phyloP scores from a whole-genome alignment of 2,113 vertebrate species.

The Gambusia holbrooki region DNA sequence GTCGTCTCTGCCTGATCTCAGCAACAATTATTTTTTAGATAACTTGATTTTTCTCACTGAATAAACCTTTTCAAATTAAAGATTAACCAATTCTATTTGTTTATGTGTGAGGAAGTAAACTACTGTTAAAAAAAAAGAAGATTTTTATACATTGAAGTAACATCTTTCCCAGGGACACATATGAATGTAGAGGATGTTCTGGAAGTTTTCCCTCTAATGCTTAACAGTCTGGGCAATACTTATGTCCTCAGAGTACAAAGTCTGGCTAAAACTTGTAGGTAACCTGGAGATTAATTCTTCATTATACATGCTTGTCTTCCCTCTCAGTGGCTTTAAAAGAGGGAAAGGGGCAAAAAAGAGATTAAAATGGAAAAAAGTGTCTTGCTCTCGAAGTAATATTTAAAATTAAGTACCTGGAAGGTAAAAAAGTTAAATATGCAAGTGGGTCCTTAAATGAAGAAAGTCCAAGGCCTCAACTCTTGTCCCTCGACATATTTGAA shows the following conservation, averaged over 20 bases:
- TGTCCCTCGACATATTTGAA: constrained; percentile 18
- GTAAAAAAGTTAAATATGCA: constrained; percentile 5
- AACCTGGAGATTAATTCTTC: constrained; percentile 37
- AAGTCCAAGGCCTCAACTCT: constrained; percentile 13
- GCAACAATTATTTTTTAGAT: too few species aligned
- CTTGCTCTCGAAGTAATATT: constrained; percentile 25
- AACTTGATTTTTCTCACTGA: too few species aligned
- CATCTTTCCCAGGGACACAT: too few species aligned
- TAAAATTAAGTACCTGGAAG: constrained; percentile 35
- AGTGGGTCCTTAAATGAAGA: constrained; percentile 1
- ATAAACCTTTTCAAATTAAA: too few species aligned
- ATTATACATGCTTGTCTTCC: constrained; percentile 33
- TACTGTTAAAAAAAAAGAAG: too few species aligned
- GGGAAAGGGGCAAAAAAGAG: constrained; percentile 13
- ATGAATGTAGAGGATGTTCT: not conserved
- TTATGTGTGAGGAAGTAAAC: too few species aligned
- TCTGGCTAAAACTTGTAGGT: constrained; percentile 22
- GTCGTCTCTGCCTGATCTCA: too few species aligned
- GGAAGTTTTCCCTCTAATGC: not conserved
- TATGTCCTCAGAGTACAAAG: constrained; percentile 2
- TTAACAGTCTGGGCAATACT: not conserved
- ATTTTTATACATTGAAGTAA: too few species aligned
- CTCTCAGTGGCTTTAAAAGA: constrained; percentile 15
- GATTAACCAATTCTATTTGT: too few species aligned
- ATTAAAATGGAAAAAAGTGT: constrained; percentile 3